Evolutionary conservation across 2,888 invertebrate species (phyloP).

Genomic region (Phortica magna): DNA sequence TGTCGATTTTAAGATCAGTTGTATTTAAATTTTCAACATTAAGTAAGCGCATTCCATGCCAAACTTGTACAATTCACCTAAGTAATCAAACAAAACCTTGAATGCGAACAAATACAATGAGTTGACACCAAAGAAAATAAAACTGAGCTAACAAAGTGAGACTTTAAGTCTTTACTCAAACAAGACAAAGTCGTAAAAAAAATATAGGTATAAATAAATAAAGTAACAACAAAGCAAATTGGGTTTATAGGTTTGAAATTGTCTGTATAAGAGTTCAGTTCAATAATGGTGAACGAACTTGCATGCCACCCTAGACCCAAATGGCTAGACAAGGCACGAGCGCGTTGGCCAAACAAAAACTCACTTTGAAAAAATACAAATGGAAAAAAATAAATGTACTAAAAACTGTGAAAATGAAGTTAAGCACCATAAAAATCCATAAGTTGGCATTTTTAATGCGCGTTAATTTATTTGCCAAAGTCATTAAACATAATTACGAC

Average conservation of each 20-base stretch:
- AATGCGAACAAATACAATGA: neutral
- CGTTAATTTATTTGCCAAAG: slow-evolving; percentile 60
- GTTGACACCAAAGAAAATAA: neutral
- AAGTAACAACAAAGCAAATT: slow-evolving; percentile 1
- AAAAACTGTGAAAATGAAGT: slow-evolving; percentile 1
- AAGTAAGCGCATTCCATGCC: too few relatives aligned
- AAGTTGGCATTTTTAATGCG: slow-evolving; percentile 31
- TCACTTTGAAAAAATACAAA: neutral
- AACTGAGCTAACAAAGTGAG: neutral
- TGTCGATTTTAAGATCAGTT: too few relatives aligned
- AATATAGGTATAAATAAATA: neutral
- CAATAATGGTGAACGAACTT: neutral
- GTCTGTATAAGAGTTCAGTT: neutral
- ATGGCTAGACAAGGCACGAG: neutral
- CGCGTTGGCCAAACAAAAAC: neutral
- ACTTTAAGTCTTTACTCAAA: neutral
- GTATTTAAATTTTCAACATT: too few relatives aligned
- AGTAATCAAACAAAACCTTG: neutral
- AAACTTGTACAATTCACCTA: neutral
- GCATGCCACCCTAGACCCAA: slow-evolving; percentile 8
- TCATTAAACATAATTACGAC: slow-evolving; percentile 52
- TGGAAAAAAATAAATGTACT: slow-evolving; percentile 12
- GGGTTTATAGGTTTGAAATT: neutral
- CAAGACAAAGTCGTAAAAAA: neutral
- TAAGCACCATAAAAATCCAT: neutral